Evolutionary conservation across 2,797 vertebrate species (phyloP), one percentile per base, ranked within the genome.

Genomic region (Gobionotothen gibberifrons): DNA sequence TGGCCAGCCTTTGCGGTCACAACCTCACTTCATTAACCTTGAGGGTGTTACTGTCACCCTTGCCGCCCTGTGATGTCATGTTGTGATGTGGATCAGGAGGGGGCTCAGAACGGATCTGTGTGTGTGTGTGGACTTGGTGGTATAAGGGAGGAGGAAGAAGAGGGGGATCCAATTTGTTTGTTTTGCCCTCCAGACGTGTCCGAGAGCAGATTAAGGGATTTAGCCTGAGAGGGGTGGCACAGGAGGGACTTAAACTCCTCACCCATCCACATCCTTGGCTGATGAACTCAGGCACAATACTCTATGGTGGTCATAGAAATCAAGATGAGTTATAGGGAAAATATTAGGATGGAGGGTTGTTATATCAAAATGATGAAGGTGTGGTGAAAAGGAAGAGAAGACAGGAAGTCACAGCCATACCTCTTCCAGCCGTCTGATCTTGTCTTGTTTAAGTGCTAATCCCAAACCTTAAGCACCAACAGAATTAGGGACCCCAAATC

Each of bases 191-290:
- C 90, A 94, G 93, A 93, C 89, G 80, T 92, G 90, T 87, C 83
- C 75, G 56, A 81, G 86, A 91, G 89, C 87, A 93, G 94, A 94
- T 94, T 94, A 94, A 93, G 85, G 92, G 92, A 91, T 93, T 94
- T 92, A 88, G 67, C 82, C 72, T 1, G 71, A 36, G 74, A 17
- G 39, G 19, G 48, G 59, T 36, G 61, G 72, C 54, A 79, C 58
- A 67, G 67, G 69, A 49, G 83, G 79, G 89, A 78, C 70, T 91
- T 87, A 76, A 87, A 86, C 83, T 78, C 81, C 71, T 81, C 62
- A 39, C 77, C 77, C 87, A 90, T 91, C 80, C 79, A 79, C 86
- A 82, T 73, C 63, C 51, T 69, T 69, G 61, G 49, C 66, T 81
- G 80, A 82, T 79, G 81, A 81, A 80, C 68, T 65, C 79, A 78